A percentile compares a stretch with the other conserved stretches of the same genome.
phyloP scores from a whole-genome alignment of 2,113 vertebrate genomes.

The Bambusicola thoracicus region DNA sequence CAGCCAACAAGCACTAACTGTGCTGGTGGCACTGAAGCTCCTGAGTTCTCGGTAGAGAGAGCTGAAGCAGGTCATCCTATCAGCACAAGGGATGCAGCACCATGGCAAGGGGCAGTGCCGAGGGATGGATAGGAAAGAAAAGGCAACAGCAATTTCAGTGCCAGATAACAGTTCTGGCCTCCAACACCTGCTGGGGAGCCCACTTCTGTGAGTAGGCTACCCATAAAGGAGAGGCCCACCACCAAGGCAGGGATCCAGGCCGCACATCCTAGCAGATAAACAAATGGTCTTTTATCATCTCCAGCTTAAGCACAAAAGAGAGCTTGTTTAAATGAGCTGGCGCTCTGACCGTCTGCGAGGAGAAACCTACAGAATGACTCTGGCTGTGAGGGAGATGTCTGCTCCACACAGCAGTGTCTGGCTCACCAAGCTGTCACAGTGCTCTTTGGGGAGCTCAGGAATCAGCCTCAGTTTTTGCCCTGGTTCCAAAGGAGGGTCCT shows the following conservation, averaged over 20 bases:
- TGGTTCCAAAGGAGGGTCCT: neutral
- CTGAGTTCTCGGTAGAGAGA: neutral
- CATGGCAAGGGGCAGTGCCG: neutral
- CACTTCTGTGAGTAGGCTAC: neutral
- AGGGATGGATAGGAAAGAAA: neutral
- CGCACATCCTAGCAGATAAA: neutral
- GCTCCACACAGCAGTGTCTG: neutral
- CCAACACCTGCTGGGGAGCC: neutral
- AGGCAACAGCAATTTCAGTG: constrained; percentile 11
- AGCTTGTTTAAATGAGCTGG: neutral
- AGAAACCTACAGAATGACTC: neutral
- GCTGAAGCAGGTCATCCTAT: neutral
- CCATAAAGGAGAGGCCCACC: neutral
- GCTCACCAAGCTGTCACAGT: neutral
- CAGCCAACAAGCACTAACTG: neutral
- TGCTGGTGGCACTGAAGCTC: neutral
- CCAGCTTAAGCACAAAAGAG: neutral
- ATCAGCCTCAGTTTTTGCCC: neutral
- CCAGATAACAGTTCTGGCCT: neutral
- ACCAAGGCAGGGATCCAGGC: neutral
- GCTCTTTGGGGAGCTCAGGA: neutral
- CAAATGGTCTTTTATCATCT: neutral
- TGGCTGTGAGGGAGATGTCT: neutral
- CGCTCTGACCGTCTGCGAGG: neutral
- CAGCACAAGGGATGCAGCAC: neutral